Conservation (phyloP, 2,113 vertebrate species). For the Alethe castanea region DNA sequence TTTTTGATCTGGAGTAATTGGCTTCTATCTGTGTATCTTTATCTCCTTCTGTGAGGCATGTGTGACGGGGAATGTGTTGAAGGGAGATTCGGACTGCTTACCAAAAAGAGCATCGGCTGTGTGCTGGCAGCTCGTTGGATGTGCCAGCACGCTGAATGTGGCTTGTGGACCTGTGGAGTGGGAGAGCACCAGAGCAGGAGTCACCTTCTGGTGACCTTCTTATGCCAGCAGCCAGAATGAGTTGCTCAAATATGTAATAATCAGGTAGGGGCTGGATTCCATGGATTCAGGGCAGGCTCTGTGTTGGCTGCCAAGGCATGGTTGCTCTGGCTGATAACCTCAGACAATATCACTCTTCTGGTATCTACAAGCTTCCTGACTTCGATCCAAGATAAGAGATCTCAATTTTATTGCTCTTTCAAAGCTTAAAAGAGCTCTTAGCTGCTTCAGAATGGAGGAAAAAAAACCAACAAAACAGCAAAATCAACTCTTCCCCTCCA, state of each 20-base stretch:
- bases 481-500: not conserved
- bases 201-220: not conserved
- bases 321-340: not conserved
- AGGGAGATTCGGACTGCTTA: not conserved
- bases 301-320: not conserved
- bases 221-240: not conserved
- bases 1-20: not conserved
- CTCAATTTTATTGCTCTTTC: not conserved
- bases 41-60: not conserved
- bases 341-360: fast-evolving
- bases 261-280: not conserved
- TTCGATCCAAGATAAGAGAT: not conserved
- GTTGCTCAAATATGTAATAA: not conserved
- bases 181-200: not conserved
- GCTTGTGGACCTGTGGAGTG: not conserved
- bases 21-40: not conserved
- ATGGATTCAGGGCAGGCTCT: not conserved
- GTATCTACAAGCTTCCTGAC: not conserved
- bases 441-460: not conserved
- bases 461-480: too few species aligned
- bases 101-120: not conserved
- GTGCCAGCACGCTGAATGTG: not conserved
- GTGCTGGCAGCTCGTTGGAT: not conserved
- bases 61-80: not conserved
- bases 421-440: not conserved